These are phyloP conservation scores for Fragum fragum DNA, from an alignment of 2,888 invertebrate genomes.

Conservation along the genomic window DNA sequence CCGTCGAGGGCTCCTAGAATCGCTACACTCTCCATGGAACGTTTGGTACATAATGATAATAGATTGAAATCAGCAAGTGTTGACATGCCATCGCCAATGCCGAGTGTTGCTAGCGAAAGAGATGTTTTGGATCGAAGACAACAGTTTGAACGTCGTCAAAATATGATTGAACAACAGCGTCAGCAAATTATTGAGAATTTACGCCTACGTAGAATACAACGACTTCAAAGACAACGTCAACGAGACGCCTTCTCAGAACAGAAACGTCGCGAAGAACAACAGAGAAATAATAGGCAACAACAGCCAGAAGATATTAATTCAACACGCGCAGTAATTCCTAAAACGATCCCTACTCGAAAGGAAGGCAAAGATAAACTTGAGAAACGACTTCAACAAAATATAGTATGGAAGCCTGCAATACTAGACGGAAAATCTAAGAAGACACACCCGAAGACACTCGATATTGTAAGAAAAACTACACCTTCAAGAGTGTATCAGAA, in stretches of 20 bases:
- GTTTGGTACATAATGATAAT: constrained; percentile 5
- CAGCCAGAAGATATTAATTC: background rate
- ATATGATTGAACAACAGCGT: constrained; percentile 45
- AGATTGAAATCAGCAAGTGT: no score
- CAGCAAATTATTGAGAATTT: constrained; percentile 5
- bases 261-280: background rate
- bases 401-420: constrained; percentile 22
- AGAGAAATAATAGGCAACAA: background rate
- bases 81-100: constrained; percentile 8
- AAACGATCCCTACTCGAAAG: no score
- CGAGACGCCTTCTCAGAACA: constrained; percentile 20
- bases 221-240: constrained; percentile 32
- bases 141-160: constrained; percentile 16
- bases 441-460: background rate
- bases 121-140: background rate
- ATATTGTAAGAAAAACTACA: constrained; percentile 12
- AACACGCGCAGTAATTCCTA: no score
- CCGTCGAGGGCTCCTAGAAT: constrained; percentile 12
- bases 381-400: constrained; percentile 18
- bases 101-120: constrained; percentile 7
- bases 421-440: background rate
- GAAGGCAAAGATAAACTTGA: constrained; percentile 1
- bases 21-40: constrained; percentile 1
- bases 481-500: constrained; percentile 45
- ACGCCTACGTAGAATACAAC: constrained; percentile 18